phyloP scores from a whole-genome alignment of 2,113 vertebrate species.

The Cranoglanis bouderius region DNA sequence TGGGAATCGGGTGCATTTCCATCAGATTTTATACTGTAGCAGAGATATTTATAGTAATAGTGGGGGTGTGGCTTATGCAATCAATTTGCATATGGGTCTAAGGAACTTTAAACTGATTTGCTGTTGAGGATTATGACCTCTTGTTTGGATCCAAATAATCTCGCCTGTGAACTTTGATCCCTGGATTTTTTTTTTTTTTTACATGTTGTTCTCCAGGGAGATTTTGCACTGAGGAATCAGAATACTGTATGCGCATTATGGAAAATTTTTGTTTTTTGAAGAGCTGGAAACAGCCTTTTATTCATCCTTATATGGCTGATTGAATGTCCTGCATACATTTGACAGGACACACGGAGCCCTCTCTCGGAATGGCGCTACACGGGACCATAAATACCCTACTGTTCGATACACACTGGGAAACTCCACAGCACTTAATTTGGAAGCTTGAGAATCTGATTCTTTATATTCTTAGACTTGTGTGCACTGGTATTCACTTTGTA shows the following conservation, averaged over 20 bases:
- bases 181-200: conserved; percentile 35
- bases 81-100: neutral
- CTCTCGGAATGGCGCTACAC: neutral
- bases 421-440: conserved; percentile 20
- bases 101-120: neutral
- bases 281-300: conserved; percentile 3
- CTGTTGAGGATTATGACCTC: neutral
- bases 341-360: neutral
- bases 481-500: neutral
- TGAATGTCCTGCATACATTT: conserved; percentile 26
- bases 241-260: conserved; percentile 41
- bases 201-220: conserved; percentile 58
- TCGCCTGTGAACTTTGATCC: conserved; percentile 51
- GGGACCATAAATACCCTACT: neutral
- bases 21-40: neutral
- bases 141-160: conserved; percentile 56
- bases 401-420: conserved; percentile 24
- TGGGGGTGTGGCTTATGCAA: neutral
- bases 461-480: conserved; percentile 36
- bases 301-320: conserved; percentile 56
- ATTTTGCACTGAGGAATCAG: conserved; percentile 33
- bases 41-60: neutral
- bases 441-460: conserved; percentile 27
- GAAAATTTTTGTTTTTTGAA: neutral
- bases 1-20: neutral